Evolutionary conservation across 1,140 invertebrate species (phyloP).

Genomic region (Drosophila grimshawi): DNA sequence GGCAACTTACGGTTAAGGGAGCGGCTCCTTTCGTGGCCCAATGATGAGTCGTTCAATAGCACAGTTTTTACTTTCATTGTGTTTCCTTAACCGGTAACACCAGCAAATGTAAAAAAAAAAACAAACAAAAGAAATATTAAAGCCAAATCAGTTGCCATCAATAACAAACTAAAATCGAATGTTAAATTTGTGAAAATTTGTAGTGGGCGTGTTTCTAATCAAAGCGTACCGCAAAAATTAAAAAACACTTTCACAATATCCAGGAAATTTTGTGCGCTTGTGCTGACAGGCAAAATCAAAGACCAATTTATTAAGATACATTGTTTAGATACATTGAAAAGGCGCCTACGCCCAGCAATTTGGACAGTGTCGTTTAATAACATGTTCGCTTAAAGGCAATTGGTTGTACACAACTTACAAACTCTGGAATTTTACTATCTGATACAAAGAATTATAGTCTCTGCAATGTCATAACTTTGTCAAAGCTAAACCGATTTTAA

Average conservation of each 20-base stretch:
- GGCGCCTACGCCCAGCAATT: background rate
- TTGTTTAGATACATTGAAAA: background rate
- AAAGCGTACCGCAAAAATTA: background rate
- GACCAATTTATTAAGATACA: background rate
- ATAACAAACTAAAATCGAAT: background rate
- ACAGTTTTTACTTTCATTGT: conserved; percentile 6
- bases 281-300: background rate
- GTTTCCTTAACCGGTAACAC: too few species aligned
- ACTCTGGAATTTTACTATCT: too few species aligned
- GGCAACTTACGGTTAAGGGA: conserved; percentile 22
- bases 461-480: too few species aligned
- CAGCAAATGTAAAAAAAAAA: background rate
- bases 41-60: conserved; percentile 22
- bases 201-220: conserved; percentile 27
- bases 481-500: too few species aligned
- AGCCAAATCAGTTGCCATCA: background rate
- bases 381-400: background rate
- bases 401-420: background rate
- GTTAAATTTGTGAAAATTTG: background rate
- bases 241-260: conserved; percentile 19
- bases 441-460: too few species aligned
- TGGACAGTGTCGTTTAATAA: background rate
- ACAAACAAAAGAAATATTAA: background rate
- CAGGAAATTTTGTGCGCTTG: conserved; percentile 16
- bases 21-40: conserved; percentile 3